Evolutionary conservation across 2,113 vertebrate species (phyloP), one percentile per base, ranked within the genome.

Genomic region (Octodon degus): DNA sequence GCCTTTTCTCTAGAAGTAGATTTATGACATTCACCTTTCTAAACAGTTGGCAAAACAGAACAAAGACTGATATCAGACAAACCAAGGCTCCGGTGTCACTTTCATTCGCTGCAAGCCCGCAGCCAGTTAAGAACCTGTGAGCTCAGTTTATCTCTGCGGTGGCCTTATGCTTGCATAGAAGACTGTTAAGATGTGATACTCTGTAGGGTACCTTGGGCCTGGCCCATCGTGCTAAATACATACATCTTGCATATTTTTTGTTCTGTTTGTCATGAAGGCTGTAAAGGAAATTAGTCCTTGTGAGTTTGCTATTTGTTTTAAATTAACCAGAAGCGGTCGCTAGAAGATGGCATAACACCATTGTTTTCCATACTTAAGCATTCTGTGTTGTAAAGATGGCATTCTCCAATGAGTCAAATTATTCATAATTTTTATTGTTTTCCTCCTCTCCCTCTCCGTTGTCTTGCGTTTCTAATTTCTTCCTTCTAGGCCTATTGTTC

Each of bases 241-340:
- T 82, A 25, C 19, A 37, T 63, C n/a, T 79, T 82, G n/a, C 53
- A 67, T 93, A n/a, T 82, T 94, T 16, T 68, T 94, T 76, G 30
- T 34, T 43, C 2, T 82, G 32, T 79, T 47, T 58, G 7, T 89
- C 53, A 27, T 24, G 20, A 89, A 72, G 67, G 80, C n/a, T 81
- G 40, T 68, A 47, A 53, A 76, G 43, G 43, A 90, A 96, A 63
- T 19, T 68, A 24, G 11, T 88, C 22, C 74, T 17, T 47, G 19
- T 86, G 76, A 30, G 22, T 10, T 87, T 94, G 37, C 30, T 90
- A 89, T 9, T 10, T 70, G 7, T 89, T 34, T 74, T 68, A 58
- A 74, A 86, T 85, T 11, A 89, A 27, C 97, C 94, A 95, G 60
- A 62, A 96, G 95, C 92, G 92, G 95, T 93, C 81, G 7, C 95